Base-by-base conservation (phyloP, 2,888 invertebrate species). In the Helleia helle region DNA sequence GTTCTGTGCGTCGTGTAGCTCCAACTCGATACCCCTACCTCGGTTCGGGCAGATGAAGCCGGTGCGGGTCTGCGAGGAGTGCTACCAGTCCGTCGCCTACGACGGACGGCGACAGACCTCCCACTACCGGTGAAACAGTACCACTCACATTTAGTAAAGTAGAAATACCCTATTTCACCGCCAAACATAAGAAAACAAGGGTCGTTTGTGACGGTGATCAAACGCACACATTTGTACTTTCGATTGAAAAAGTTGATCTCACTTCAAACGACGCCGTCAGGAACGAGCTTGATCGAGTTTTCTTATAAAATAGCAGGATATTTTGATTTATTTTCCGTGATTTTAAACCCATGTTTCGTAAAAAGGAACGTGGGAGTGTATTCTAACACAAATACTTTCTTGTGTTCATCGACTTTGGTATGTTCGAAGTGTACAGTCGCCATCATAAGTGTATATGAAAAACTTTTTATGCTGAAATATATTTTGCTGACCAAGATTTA, bases 1-100 rank as follows among this genome's bases (percentile, higher is more conserved):
- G 28, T 97, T 97, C 75, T 98, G 97, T 77, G 93, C 94, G 1
- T 91, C 94, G 31, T 98, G 97, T 81, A 97, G 97, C 54, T 92
- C 94, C 36, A 95, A 96, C 71, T 94, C 93, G 48, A 94, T 96
- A 42, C 96, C 97, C 14, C 81, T 98, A 55, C 97, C 97, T 7
- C 93, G 95, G 63, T 97, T 91, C 75, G 97, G 97, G 1, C 93
- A 96, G 61, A 84, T 91, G 54, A 96, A 95, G 67, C 96, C 97
- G 4, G 97, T 97, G 3, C 90, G 97, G 26, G 97, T 98, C 25
- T 98, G 97, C 77, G 94, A 95, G 65, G 90, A 92, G 58, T 96
- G 96, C 77, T 94, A 93, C 70, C 62, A 61, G 4, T 48, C 54
- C 5, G 64, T 70, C 24, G 71, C 43, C 65, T n/a, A n/a, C n/a